Conservation (phyloP, 2,797 vertebrate genomes). For the Sarcoramphus papa region DNA sequence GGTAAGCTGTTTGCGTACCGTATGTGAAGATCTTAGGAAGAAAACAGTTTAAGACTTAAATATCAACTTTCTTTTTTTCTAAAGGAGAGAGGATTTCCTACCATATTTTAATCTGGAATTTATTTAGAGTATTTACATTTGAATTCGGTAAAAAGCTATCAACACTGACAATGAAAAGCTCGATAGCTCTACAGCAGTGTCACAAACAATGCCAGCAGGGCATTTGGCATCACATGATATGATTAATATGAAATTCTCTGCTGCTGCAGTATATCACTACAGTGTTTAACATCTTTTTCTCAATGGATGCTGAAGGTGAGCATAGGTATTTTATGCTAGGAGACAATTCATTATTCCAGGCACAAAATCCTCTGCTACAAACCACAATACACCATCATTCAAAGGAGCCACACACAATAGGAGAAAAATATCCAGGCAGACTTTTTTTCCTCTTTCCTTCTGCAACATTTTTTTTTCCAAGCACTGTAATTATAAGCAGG, state of each 20-base stretch:
- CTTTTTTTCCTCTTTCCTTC: not conserved
- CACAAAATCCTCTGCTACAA: slow-evolving; percentile 32
- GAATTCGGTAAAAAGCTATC: not conserved
- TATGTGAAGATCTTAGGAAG: not conserved
- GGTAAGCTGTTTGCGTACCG: not conserved
- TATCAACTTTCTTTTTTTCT: not conserved
- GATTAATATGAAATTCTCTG: slow-evolving; percentile 37
- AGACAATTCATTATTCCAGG: slow-evolving; percentile 56
- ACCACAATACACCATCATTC: slow-evolving; percentile 37
- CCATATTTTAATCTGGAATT: not conserved
- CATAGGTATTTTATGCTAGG: slow-evolving; percentile 15
- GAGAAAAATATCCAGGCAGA: slow-evolving; percentile 32
- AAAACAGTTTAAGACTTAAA: not conserved
- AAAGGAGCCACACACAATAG: slow-evolving; percentile 40
- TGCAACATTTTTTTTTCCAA: not conserved
- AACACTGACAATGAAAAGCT: not conserved
- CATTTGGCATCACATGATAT: not conserved
- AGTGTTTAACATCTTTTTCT: slow-evolving; percentile 48
- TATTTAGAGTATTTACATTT: not conserved
- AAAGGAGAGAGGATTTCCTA: not conserved
- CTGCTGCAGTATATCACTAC: slow-evolving; percentile 8
- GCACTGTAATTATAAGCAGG: slow-evolving; percentile 45
- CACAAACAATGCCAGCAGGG: not conserved
- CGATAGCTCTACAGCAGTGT: slow-evolving; percentile 26
- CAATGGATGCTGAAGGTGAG: slow-evolving; percentile 39